These are phyloP conservation scores for Omphaloscelis lunosa DNA, from an alignment of 2,888 invertebrate genomes.

Conservation along the genomic window DNA sequence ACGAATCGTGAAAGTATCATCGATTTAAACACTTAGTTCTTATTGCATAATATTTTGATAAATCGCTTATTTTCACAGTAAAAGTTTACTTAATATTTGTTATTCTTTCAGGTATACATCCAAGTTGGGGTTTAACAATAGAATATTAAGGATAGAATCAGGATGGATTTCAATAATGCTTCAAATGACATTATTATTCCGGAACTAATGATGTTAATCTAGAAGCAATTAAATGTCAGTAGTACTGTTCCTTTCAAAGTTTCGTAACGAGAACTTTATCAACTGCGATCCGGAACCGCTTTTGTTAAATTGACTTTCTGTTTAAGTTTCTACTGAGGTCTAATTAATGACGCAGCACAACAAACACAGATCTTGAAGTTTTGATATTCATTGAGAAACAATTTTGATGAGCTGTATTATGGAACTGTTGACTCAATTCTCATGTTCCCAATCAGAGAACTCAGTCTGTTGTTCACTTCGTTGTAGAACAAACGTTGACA, in stretches of 20 bases:
- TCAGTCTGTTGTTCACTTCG: no score
- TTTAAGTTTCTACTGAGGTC: conserved; percentile 3
- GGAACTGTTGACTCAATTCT: no score
- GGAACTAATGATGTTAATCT: conserved; percentile 14
- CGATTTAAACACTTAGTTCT: no score
- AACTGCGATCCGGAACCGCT: background rate
- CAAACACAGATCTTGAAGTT: background rate
- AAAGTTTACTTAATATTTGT: background rate
- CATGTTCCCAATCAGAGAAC: no score
- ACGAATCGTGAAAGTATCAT: background rate
- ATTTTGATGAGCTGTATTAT: no score
- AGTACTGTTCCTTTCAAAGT: conserved; percentile 11
- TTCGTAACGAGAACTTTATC: background rate
- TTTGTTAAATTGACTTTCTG: conserved; percentile 25
- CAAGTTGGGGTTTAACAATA: background rate
- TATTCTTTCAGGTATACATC: background rate
- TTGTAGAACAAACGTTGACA: no score
- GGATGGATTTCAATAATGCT: background rate
- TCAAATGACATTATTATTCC: no score
- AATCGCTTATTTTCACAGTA: background rate
- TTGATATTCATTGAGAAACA: no score
- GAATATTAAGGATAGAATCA: background rate
- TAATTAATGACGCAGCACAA: conserved; percentile 21
- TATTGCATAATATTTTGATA: background rate
- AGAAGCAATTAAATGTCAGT: background rate